Percentiles rank a stretch among this genome's conserved stretches.
These are phyloP conservation scores for Girardia tigrina DNA, from an alignment of 2,888 invertebrate species.

Conservation along the genomic window DNA sequence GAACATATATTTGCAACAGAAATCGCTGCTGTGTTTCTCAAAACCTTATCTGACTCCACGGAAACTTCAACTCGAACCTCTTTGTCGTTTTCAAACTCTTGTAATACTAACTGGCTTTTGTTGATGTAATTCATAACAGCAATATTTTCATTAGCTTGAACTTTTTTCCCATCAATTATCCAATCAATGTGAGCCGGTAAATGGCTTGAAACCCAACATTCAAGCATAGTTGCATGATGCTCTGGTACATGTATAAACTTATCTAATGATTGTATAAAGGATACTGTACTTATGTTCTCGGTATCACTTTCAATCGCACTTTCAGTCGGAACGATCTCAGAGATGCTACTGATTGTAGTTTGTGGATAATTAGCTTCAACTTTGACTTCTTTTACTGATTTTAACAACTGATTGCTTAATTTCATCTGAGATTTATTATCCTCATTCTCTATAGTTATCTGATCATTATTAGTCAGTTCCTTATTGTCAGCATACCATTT, in stretches of 20 bases:
- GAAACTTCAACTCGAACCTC: neutral
- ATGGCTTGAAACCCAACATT: slow-evolving; percentile 39
- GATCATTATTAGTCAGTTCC: slow-evolving; percentile 47
- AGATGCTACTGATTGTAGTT: slow-evolving; percentile 33
- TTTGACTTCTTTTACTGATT: slow-evolving; percentile 28
- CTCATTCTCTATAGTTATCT: slow-evolving; percentile 43
- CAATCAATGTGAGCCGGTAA: slow-evolving; percentile 48
- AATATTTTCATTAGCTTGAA: slow-evolving; percentile 20
- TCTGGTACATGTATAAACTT: slow-evolving; percentile 24
- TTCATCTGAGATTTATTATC: slow-evolving; percentile 44
- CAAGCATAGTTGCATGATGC: slow-evolving; percentile 30
- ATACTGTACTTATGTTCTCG: neutral
- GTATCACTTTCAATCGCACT: neutral
- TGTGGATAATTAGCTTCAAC: slow-evolving; percentile 35
- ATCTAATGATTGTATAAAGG: slow-evolving; percentile 26
- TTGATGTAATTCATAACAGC: neutral
- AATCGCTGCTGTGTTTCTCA: neutral
- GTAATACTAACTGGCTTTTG: slow-evolving; percentile 9
- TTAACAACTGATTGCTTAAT: slow-evolving; percentile 35
- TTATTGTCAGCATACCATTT: slow-evolving; percentile 52
- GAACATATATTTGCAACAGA: slow-evolving; percentile 2
- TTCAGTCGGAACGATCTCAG: neutral
- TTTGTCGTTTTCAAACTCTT: slow-evolving; percentile 15
- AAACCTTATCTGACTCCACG: neutral
- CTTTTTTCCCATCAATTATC: slow-evolving; percentile 49